A percentile compares a stretch with the other conserved stretches of the same genome.
These are phyloP conservation scores for Ophion costatus DNA, from an alignment of 2,888 invertebrate species.

Conservation along the genomic window DNA sequence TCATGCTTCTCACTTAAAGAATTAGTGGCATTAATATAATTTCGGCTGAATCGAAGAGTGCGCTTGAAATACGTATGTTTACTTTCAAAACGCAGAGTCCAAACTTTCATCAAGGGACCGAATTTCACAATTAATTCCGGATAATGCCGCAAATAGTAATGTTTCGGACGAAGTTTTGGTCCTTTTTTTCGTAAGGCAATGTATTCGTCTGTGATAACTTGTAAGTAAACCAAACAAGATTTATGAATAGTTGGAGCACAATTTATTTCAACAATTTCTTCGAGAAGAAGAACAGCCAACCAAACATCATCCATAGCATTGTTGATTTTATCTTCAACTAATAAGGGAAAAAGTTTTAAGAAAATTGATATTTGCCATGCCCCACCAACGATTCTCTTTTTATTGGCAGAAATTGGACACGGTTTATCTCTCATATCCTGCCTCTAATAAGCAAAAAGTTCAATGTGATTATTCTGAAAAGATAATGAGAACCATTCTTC, in stretches of 20 bases:
- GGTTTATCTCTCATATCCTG: conserved; percentile 50
- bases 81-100: conserved; percentile 66
- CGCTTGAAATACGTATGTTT: conserved; percentile 63
- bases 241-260: conserved; percentile 55
- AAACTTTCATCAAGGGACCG: conserved; percentile 63
- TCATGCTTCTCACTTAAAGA: conserved; percentile 60
- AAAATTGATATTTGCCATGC: conserved; percentile 61
- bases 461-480: conserved; percentile 33
- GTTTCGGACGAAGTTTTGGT: conserved; percentile 59
- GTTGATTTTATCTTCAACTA: conserved; percentile 53
- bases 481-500: conserved; percentile 50
- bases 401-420: conserved; percentile 5
- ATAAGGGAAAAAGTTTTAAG: conserved; percentile 50
- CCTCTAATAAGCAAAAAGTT: conserved; percentile 45
- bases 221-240: conserved; percentile 38
- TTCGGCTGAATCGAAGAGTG: conserved; percentile 9
- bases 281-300: conserved; percentile 48
- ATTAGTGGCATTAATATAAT: conserved; percentile 51
- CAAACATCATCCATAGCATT: conserved; percentile 48
- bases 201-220: conserved; percentile 52
- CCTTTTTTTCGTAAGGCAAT: conserved; percentile 48
- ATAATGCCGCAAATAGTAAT: conserved; percentile 64
- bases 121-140: conserved; percentile 58
- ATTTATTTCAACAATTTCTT: conserved; percentile 62
- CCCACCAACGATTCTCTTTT: conserved; percentile 41